Percentiles rank a stretch among this genome's conserved stretches.
Evolutionary conservation across 2,797 vertebrate genomes (phyloP).

Genomic region (Ptychobarbus kaznakovi): DNA sequence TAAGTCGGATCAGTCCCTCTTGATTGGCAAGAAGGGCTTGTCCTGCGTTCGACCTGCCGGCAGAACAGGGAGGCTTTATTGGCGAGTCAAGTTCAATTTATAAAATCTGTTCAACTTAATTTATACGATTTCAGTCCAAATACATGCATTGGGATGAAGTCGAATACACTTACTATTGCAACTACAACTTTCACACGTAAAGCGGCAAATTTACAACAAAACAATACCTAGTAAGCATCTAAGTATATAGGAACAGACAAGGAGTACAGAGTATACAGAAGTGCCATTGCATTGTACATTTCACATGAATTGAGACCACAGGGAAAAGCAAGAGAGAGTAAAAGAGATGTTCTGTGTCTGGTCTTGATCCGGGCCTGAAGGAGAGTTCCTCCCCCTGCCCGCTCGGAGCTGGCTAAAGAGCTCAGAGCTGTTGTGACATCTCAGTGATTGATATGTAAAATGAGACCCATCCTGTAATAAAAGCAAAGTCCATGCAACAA

Average conservation of each 20-base stretch:
- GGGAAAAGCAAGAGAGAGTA: not conserved
- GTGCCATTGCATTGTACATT: not conserved
- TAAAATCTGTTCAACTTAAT: slow-evolving; percentile 68
- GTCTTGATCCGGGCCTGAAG: slow-evolving; percentile 49
- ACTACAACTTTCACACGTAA: not conserved
- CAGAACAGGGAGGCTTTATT: slow-evolving; percentile 67
- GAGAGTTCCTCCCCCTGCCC: slow-evolving; percentile 45
- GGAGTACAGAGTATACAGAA: not conserved
- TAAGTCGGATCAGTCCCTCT: slow-evolving; percentile 69
- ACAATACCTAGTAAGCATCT: not conserved
- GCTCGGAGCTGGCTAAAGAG: slow-evolving; percentile 50
- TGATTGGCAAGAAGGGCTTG: slow-evolving; percentile 69
- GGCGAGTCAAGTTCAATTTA: slow-evolving; percentile 75
- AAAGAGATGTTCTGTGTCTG: slow-evolving; percentile 49
- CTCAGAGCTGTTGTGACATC: slow-evolving; percentile 66
- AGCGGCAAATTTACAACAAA: not conserved
- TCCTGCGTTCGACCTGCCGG: slow-evolving; percentile 68
- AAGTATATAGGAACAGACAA: not conserved
- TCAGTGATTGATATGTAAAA: slow-evolving; percentile 70
- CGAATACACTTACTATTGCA: slow-evolving; percentile 8
- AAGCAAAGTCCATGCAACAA: slow-evolving; percentile 73
- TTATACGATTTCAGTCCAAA: slow-evolving; percentile 49
- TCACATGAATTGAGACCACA: not conserved
- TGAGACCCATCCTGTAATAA: slow-evolving; percentile 74
- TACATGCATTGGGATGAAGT: slow-evolving; percentile 21